Conservation (phyloP, 1,140 invertebrate genomes). For the Tachypleus tridentatus region DNA sequence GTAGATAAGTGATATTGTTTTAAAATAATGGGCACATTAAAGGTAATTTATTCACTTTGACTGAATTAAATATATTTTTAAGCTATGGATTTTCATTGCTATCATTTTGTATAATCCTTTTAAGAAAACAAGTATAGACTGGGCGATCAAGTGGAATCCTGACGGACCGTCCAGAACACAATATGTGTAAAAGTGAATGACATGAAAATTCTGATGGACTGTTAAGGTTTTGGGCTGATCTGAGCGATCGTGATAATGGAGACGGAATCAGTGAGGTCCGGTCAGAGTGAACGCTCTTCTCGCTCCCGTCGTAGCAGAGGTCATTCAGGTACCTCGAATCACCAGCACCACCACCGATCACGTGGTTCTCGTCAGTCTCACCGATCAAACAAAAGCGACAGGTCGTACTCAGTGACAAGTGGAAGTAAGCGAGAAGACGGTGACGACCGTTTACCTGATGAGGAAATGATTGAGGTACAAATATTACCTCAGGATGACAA, state of each 20-base stretch:
- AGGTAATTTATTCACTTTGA: too few species aligned
- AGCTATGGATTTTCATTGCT: too few species aligned
- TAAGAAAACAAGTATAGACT: too few species aligned
- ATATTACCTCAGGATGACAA: constrained; percentile 88
- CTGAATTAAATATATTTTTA: too few species aligned
- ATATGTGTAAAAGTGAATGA: too few species aligned
- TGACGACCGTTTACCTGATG: constrained; percentile 17
- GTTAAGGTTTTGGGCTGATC: too few species aligned
- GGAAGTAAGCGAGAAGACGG: constrained; percentile 30
- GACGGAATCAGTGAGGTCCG: constrained; percentile 24
- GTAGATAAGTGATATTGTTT: too few species aligned
- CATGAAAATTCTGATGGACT: too few species aligned
- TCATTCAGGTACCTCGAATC: constrained; percentile 14
- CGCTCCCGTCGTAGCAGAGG: constrained; percentile 18
- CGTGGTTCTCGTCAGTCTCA: constrained; percentile 16
- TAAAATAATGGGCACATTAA: too few species aligned
- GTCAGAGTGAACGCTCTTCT: constrained; percentile 22
- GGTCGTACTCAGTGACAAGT: constrained; percentile 26
- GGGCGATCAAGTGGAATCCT: too few species aligned
- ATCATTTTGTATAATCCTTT: too few species aligned
- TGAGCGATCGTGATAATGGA: constrained; percentile 13
- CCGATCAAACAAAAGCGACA: constrained; percentile 25
- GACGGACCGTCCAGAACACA: too few species aligned
- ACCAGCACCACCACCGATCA: constrained; percentile 16
- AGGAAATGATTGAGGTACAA: constrained; percentile 77